Evolutionary conservation across 2,113 vertebrate species (phyloP).

Genomic region (Crypturellus undulatus): DNA sequence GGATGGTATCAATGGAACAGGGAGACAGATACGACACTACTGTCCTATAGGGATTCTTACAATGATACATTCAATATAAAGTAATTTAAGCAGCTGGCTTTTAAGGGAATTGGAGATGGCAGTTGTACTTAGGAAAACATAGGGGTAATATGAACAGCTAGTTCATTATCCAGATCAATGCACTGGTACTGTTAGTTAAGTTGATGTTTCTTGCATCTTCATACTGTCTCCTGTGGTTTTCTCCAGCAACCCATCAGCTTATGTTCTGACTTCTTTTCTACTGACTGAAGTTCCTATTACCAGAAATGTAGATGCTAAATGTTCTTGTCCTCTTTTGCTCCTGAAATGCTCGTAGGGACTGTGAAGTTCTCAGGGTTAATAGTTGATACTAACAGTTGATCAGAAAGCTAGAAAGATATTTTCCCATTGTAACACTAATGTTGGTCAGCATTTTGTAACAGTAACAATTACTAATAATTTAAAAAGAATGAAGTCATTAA

Average conservation of each 20-base stretch:
- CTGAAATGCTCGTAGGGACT: not conserved
- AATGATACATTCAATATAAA: not conserved
- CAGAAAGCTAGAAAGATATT: not conserved
- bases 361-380: not conserved
- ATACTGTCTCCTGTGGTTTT: not conserved
- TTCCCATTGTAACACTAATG: not conserved
- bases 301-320: not conserved
- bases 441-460: not conserved
- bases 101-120: not conserved
- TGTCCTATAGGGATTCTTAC: not conserved
- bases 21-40: not conserved
- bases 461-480: not conserved
- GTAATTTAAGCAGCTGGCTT: not conserved
- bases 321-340: accelerated
- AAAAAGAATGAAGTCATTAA: not conserved
- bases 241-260: not conserved
- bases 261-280: not conserved
- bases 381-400: not conserved
- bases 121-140: not conserved
- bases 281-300: not conserved
- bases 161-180: not conserved
- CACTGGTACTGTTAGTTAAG: not conserved
- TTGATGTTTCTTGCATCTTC: not conserved
- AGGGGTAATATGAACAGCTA: not conserved
- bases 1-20: not conserved